phyloP scores from a whole-genome alignment of 23 tunicate genomes.

The Styela clava region DNA sequence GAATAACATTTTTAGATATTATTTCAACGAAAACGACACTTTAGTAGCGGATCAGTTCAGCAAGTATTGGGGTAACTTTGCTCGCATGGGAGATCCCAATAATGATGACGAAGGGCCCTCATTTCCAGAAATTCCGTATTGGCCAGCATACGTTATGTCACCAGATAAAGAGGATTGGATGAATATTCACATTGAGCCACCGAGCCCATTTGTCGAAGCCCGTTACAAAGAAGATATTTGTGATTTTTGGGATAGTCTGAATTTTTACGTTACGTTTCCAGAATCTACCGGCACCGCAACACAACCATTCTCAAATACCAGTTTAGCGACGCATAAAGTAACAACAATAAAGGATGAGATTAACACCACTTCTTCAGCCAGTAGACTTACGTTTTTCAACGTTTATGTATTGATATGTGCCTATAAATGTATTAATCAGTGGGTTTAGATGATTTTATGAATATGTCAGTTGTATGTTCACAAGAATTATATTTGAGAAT shows the following conservation, averaged over 20 bases:
- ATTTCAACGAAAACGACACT: slow-evolving; percentile 40
- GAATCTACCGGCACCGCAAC: not conserved
- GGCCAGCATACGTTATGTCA: slow-evolving; percentile 9
- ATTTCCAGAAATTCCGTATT: not conserved
- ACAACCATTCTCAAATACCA: not conserved
- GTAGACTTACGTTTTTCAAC: not conserved
- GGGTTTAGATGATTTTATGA: too few species aligned
- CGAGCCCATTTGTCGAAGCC: slow-evolving; percentile 15
- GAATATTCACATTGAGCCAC: slow-evolving; percentile 42
- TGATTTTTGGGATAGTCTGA: slow-evolving; percentile 72
- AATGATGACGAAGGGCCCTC: slow-evolving; percentile 5
- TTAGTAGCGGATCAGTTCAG: slow-evolving; percentile 24
- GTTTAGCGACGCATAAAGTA: not conserved
- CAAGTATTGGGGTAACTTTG: slow-evolving; percentile 30
- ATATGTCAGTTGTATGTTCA: too few species aligned
- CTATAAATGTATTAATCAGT: too few species aligned
- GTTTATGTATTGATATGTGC: too few species aligned
- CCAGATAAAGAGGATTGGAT: too few species aligned
- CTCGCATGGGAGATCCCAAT: slow-evolving; percentile 14
- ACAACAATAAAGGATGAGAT: not conserved
- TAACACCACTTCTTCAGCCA: not conserved
- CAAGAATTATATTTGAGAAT: too few species aligned
- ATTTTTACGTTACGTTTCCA: slow-evolving; percentile 46
- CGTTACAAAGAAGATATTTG: slow-evolving; percentile 54
- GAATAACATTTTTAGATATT: slow-evolving; percentile 22